Percentiles rank a stretch among this genome's conserved stretches.
Conservation (phyloP, 2,797 vertebrate genomes). For the Apogon hyalosoma region DNA sequence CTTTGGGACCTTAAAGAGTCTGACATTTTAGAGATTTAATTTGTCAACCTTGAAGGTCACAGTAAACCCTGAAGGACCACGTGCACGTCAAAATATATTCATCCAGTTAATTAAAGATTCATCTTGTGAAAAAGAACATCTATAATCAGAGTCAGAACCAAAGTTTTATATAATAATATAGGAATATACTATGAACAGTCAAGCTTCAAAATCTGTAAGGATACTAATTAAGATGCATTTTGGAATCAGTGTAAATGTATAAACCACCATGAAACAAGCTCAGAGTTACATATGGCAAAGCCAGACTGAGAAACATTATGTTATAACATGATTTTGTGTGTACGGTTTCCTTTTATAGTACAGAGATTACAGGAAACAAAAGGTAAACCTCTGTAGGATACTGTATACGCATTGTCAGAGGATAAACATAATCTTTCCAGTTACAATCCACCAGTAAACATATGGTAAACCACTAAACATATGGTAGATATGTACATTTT, state of each 20-base stretch:
- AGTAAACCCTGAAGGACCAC: constrained; percentile 22
- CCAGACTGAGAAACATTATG: not conserved
- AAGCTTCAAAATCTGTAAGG: not conserved
- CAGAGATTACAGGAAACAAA: constrained; percentile 26
- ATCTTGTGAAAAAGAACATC: not conserved
- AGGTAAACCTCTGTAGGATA: constrained; percentile 38
- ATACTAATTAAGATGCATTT: not conserved
- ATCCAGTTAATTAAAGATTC: constrained; percentile 5
- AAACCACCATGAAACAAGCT: constrained; percentile 7
- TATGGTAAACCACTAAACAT: no score
- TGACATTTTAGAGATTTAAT: constrained; percentile 58
- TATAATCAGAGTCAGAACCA: constrained; percentile 2
- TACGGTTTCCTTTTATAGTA: constrained; percentile 11
- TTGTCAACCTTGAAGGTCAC: constrained; percentile 58
- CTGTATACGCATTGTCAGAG: constrained; percentile 10
- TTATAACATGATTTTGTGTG: constrained; percentile 4
- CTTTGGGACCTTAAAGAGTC: constrained; percentile 37
- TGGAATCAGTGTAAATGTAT: constrained; percentile 9
- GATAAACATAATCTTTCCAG: constrained; percentile 4
- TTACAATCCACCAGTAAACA: no score
- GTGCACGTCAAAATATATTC: constrained; percentile 17
- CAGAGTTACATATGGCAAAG: constrained; percentile 11
- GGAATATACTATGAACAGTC: not conserved
- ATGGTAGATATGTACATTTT: no score
- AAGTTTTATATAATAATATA: constrained; percentile 1